phyloP scores from a whole-genome alignment of 2,888 invertebrate genomes.

The Nipponacmea schrenckii region DNA sequence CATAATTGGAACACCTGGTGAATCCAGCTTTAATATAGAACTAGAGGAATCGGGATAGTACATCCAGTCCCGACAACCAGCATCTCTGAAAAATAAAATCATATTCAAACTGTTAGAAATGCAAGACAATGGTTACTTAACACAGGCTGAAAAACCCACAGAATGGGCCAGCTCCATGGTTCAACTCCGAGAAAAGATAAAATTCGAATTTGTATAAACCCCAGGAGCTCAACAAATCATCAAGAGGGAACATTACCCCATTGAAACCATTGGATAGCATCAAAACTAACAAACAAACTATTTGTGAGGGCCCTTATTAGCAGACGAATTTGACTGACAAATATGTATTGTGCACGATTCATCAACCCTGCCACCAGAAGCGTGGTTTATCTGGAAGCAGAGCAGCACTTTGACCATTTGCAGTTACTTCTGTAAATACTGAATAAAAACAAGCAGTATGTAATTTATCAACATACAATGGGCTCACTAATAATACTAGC shows the following conservation, averaged over 20 bases:
- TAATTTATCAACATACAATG: constrained; percentile 22
- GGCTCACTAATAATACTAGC: constrained; percentile 27
- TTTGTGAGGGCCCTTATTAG: constrained; percentile 27
- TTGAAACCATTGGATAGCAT: too few species aligned
- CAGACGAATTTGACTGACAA: constrained; percentile 26
- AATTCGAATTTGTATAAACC: constrained; percentile 39
- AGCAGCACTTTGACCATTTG: constrained; percentile 42
- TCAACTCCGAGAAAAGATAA: constrained; percentile 32
- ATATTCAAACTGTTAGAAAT: constrained; percentile 37
- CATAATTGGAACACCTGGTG: too few species aligned
- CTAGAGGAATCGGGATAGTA: too few species aligned
- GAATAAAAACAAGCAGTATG: constrained; percentile 26
- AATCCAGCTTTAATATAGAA: too few species aligned
- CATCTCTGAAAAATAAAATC: constrained; percentile 19
- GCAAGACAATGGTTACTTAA: constrained; percentile 36
- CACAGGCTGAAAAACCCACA: constrained; percentile 35
- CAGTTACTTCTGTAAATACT: constrained; percentile 42
- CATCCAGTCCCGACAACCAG: too few species aligned
- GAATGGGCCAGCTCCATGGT: constrained; percentile 44
- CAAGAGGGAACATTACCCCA: constrained; percentile 34
- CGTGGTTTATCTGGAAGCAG: constrained; percentile 48
- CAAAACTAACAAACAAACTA: too few species aligned
- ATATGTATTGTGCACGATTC: constrained; percentile 58
- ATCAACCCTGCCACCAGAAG: constrained; percentile 53
- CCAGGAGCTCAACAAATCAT: constrained; percentile 36